These are phyloP conservation scores for Erythrolamprus reginae DNA, from an alignment of 2,113 vertebrate genomes.

Conservation along the genomic window DNA sequence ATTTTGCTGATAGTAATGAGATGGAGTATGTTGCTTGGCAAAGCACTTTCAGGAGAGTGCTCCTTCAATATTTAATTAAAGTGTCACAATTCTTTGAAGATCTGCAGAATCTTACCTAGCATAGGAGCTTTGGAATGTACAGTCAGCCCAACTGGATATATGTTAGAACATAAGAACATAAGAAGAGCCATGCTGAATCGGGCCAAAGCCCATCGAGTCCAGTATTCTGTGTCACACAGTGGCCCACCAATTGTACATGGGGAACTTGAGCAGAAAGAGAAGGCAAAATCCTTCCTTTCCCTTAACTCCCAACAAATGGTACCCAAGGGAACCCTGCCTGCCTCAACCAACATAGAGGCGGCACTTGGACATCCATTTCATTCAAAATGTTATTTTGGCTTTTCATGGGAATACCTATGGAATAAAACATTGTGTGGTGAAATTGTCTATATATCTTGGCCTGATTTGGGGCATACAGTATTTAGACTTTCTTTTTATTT, in stretches of 20 bases:
- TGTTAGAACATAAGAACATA: too few relatives aligned
- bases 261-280: too few relatives aligned
- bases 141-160: neutral
- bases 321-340: too few relatives aligned
- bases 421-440: neutral
- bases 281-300: too few relatives aligned
- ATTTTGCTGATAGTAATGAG: neutral
- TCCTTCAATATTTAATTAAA: neutral
- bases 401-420: neutral
- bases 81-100: neutral
- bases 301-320: too few relatives aligned
- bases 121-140: neutral
- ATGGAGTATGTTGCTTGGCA: neutral
- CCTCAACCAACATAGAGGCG: too few relatives aligned
- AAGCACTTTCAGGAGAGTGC: neutral
- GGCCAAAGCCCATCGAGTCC: too few relatives aligned
- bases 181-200: too few relatives aligned
- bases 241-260: too few relatives aligned
- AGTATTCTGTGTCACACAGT: too few relatives aligned
- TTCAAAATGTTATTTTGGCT: neutral
- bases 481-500: neutral
- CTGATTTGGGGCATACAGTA: neutral
- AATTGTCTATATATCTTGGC: neutral
- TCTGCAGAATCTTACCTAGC: neutral
- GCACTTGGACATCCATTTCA: too few relatives aligned